These are phyloP conservation scores for Pollenia labialis DNA, from an alignment of 2,888 invertebrate genomes.

Conservation along the genomic window DNA sequence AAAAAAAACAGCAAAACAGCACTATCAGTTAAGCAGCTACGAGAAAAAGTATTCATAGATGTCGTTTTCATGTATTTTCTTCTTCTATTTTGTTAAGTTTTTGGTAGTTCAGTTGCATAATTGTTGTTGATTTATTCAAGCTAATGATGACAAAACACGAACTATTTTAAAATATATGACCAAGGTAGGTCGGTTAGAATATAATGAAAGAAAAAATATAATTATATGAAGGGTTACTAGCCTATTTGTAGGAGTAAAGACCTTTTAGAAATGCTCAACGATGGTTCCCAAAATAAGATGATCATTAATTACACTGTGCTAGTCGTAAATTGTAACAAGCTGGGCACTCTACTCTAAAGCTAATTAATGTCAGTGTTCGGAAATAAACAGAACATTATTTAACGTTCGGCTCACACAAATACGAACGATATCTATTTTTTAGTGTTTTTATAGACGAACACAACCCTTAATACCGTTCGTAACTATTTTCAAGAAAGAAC, in stretches of 20 bases:
- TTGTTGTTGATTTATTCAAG: slow-evolving; percentile 66
- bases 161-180: slow-evolving; percentile 49
- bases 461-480: no score
- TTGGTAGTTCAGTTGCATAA: slow-evolving; percentile 47
- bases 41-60: slow-evolving; percentile 20
- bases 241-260: neutral
- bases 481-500: no score
- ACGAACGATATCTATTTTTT: no score
- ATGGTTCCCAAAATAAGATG: no score
- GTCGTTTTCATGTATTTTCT: slow-evolving; percentile 28
- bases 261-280: no score
- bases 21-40: neutral
- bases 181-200: slow-evolving; percentile 43
- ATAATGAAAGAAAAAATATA: neutral
- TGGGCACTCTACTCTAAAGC: no score
- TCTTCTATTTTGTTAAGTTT: slow-evolving; percentile 21
- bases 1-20: neutral
- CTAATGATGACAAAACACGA: slow-evolving; percentile 72
- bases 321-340: no score
- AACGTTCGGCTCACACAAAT: no score
- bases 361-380: no score
- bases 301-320: no score
- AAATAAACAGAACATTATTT: no score
- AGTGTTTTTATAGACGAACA: no score
- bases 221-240: slow-evolving; percentile 12